Evolutionary conservation across 2,888 invertebrate genomes (phyloP).

Genomic region (Eilema caniola): DNA sequence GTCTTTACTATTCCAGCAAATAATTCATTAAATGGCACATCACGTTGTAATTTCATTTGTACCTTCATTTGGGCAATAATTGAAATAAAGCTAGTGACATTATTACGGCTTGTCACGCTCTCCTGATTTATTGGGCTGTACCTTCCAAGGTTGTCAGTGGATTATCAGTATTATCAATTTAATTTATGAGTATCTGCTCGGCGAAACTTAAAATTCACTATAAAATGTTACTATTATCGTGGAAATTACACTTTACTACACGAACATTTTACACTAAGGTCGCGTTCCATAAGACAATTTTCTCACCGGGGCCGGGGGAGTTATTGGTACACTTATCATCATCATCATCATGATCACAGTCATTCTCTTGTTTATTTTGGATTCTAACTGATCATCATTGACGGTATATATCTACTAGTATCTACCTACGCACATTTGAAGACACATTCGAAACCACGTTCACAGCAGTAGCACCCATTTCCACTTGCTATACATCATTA

Average conservation of each 20-base stretch:
- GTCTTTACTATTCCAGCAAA: conserved; percentile 48
- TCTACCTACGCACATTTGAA: too few relatives aligned
- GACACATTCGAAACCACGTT: too few relatives aligned
- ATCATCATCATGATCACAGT: too few relatives aligned
- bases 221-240: background rate
- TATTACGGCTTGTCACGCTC: conserved; percentile 70
- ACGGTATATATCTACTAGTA: too few relatives aligned
- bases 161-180: conserved; percentile 33
- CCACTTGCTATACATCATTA: too few relatives aligned
- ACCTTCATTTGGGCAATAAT: conserved; percentile 64
- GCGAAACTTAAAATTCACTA: background rate
- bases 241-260: background rate
- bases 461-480: too few relatives aligned
- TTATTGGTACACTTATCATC: background rate
- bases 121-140: conserved; percentile 54
- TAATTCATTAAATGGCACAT: conserved; percentile 42
- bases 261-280: background rate
- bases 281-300: background rate
- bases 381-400: too few relatives aligned
- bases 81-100: conserved; percentile 73
- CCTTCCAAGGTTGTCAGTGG: conserved; percentile 25
- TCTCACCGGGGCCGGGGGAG: background rate
- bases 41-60: conserved; percentile 51
- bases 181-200: conserved; percentile 22
- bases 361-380: too few relatives aligned